Base-by-base conservation (phyloP, 2,888 invertebrate species). In the Caenorhabditis sp. region DNA sequence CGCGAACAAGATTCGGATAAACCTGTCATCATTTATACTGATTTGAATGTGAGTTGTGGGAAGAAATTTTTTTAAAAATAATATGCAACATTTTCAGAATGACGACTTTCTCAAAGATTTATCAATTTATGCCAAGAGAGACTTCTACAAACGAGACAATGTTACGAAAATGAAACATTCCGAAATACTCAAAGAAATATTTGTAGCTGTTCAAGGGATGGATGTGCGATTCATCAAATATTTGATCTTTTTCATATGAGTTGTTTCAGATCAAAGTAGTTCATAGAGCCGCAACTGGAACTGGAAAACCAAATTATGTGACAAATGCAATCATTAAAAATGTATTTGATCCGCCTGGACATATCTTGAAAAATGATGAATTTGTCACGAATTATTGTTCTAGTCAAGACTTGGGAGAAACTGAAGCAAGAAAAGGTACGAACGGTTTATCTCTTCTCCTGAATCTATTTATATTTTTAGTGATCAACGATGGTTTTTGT, bases 1-100 rank as follows among this genome's bases (percentile, higher is more conserved):
- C 31, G 69, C 55, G 73, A 73, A 60, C 69, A 73, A 23, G 69
- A 73, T 8, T 49, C 63, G n/a, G 59, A 65, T 26, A 57, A 59
- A 10, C 54, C 73, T 12, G 27, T 73, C 0, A 8, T 73, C 31
- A 59, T 73, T 19, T 73, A 73, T 31, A 63, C 73, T 10, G 73
- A 73, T 60, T n/a, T 69, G 4, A 26, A 21, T 10, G 60, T 60
- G 37, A 23, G 14, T 59, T 43, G 6, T 58, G n/a, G 12, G 19
- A 37, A 27, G n/a, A 58, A 8, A 10, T 10, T 58, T n/a, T 54
- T 8, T 21, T 21, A n/a, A n/a, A n/a, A 23, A 6, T 8, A 54
- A n/a, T 57, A n/a, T n/a, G n/a, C n/a, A n/a, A n/a, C n/a, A n/a
- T n/a, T 58, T 37, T 17, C 10, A 61, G 24, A 54, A 27, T 10